These are phyloP conservation scores for Caenorhabditis wallacei DNA, from an alignment of 2,888 invertebrate species.

Conservation along the genomic window DNA sequence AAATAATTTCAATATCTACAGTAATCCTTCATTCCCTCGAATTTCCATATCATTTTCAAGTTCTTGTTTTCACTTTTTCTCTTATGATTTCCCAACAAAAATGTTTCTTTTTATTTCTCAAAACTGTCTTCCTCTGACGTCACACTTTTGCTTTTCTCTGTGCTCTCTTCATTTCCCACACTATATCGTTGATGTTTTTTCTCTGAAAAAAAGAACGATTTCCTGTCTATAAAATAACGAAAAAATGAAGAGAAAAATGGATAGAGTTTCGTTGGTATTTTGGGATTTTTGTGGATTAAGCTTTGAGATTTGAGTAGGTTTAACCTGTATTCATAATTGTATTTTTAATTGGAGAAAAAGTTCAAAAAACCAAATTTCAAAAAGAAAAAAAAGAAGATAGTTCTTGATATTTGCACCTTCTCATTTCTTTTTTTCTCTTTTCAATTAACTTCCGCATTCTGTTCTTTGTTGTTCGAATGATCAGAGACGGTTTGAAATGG, in stretches of 20 bases:
- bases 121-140: constrained; percentile 31
- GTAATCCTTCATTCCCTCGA: too few relatives aligned
- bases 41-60: background rate
- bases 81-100: constrained; percentile 15
- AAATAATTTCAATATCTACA: too few relatives aligned
- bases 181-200: constrained; percentile 9
- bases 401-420: constrained; percentile 22
- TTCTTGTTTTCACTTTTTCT: background rate
- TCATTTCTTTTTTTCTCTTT: constrained; percentile 10
- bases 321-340: too few relatives aligned
- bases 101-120: constrained; percentile 23
- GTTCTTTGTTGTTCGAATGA: background rate
- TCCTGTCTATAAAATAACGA: constrained; percentile 30
- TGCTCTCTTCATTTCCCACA: constrained; percentile 1
- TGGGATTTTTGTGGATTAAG: background rate
- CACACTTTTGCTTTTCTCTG: constrained; percentile 21
- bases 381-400: background rate
- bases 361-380: constrained; percentile 21
- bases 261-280: background rate
- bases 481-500: background rate
- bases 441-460: constrained; percentile 31
- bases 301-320: background rate
- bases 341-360: background rate
- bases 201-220: background rate
- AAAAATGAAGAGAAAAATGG: background rate